Evolutionary conservation across 2,113 vertebrate genomes (phyloP).

Genomic region (Sinosuthora webbiana): DNA sequence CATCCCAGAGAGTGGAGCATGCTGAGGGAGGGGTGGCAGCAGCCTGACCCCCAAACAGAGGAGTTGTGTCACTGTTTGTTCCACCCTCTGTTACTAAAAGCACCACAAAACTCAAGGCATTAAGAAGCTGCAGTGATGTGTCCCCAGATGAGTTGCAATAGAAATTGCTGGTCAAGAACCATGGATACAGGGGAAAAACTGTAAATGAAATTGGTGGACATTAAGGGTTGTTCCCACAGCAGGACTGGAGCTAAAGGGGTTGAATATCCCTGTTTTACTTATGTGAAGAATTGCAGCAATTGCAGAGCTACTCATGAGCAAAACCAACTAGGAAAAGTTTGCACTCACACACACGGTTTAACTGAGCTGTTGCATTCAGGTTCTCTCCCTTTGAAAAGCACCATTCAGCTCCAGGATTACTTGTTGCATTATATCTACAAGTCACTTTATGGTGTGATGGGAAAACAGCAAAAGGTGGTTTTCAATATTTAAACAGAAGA

Average conservation of each 20-base stretch:
- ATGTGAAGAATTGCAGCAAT: not conserved
- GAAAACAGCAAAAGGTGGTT: not conserved
- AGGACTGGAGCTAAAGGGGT: not conserved
- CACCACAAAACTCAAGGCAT: fast-evolving
- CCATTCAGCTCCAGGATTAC: not conserved
- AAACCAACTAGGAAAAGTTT: not conserved
- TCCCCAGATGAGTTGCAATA: not conserved
- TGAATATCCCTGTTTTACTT: not conserved
- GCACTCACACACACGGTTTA: not conserved
- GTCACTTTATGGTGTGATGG: not conserved
- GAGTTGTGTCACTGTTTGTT: not conserved
- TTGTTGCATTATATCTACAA: not conserved
- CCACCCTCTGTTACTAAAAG: not conserved
- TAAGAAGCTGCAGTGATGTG: not conserved
- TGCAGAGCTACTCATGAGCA: not conserved
- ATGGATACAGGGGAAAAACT: not conserved
- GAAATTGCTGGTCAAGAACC: not conserved
- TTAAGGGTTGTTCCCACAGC: not conserved
- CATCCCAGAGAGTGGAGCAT: fast-evolving
- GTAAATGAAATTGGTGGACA: not conserved
- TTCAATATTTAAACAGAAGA: not conserved
- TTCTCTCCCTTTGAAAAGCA: not conserved
- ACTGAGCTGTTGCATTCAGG: not conserved
- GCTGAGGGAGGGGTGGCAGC: not conserved
- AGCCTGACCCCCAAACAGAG: not conserved